Percentiles rank a stretch among this genome's conserved stretches.
Conservation (phyloP, 2,888 invertebrate species). For the Acanthosepion pharaonis region DNA sequence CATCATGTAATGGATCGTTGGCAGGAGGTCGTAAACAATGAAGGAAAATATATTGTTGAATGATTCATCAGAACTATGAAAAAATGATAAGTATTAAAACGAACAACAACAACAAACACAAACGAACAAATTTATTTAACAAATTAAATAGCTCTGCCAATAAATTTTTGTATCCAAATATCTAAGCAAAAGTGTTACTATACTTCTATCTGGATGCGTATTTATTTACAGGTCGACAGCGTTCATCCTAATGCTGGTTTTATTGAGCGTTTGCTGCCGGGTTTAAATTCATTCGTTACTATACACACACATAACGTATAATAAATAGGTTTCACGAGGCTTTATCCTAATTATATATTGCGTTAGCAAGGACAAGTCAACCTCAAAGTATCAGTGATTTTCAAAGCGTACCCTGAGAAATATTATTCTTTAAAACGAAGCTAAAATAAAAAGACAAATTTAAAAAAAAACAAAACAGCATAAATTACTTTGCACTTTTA, state of each 20-base stretch:
- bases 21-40: too few species aligned
- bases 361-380: background rate
- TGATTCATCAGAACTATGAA: too few species aligned
- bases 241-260: background rate
- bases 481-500: background rate
- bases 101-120: too few species aligned
- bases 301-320: background rate
- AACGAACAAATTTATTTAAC: too few species aligned
- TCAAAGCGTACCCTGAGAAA: background rate
- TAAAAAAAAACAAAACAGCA: background rate
- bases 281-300: background rate
- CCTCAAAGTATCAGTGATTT: background rate
- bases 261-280: background rate
- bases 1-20: too few species aligned
- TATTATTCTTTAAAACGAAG: background rate
- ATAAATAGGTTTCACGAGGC: background rate
- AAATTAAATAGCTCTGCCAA: too few species aligned
- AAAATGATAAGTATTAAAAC: too few species aligned
- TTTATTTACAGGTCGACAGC: background rate
- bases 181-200: too few species aligned
- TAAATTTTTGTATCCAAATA: too few species aligned
- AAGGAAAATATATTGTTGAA: too few species aligned
- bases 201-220: background rate
- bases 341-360: background rate
- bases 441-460: background rate